Conservation (phyloP, 2,888 invertebrate genomes). For the Ichneumoninae sp. region DNA sequence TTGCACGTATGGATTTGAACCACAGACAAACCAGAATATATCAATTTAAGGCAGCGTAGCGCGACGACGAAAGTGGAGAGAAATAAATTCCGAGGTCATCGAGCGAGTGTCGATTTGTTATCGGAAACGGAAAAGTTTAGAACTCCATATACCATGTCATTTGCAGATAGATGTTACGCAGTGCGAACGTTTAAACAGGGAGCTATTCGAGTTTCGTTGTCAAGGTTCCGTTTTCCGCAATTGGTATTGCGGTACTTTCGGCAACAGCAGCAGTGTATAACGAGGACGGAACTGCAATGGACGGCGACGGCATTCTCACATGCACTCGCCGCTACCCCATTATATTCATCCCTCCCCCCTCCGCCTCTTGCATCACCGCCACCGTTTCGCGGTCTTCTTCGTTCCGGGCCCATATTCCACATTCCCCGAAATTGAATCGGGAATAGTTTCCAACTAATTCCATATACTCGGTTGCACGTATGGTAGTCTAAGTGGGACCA, state of each 20-base stretch:
- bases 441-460: slow-evolving; percentile 70
- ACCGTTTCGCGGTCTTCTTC: slow-evolving; percentile 6
- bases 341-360: not conserved
- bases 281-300: slow-evolving; percentile 5
- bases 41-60: not conserved
- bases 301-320: slow-evolving; percentile 29
- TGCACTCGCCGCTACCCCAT: slow-evolving; percentile 10
- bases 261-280: not conserved
- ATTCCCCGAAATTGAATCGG: slow-evolving; percentile 67
- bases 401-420: slow-evolving; percentile 42
- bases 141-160: not conserved
- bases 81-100: not conserved
- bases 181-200: not conserved
- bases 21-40: not conserved
- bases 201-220: not conserved
- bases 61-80: not conserved
- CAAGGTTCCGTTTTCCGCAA: slow-evolving; percentile 1
- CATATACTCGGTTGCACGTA: slow-evolving; percentile 21
- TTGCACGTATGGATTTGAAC: not conserved
- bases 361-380: slow-evolving; percentile 30
- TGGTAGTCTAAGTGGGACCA: not conserved
- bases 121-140: not conserved
- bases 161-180: not conserved
- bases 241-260: slow-evolving; percentile 1
- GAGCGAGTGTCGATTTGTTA: not conserved